Evolutionary conservation across 2,888 invertebrate species (phyloP).

Genomic region (Colostygia pectinataria): DNA sequence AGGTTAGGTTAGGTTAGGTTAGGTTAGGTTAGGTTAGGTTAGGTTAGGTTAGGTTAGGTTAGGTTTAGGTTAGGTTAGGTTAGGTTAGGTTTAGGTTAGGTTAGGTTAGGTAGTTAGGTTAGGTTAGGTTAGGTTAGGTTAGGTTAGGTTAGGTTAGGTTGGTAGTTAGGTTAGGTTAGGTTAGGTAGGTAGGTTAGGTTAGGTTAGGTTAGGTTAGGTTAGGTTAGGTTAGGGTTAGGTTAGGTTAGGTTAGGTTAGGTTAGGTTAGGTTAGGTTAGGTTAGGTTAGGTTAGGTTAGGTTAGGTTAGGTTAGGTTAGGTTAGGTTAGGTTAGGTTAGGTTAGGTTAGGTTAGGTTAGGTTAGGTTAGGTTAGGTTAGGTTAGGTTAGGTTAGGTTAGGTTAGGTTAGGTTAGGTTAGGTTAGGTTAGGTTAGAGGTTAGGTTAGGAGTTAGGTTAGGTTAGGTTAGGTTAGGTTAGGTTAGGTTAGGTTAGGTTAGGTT

Average conservation of each 20-base stretch:
- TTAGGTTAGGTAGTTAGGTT: conserved; percentile 17
- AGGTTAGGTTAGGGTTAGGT: conserved; percentile 28
- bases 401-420: conserved; percentile 30
- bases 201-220: conserved; percentile 30
- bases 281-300: conserved; percentile 36
- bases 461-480: conserved; percentile 30
- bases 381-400: conserved; percentile 25
- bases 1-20: conserved; percentile 9
- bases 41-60: conserved; percentile 12
- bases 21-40: conserved; percentile 11
- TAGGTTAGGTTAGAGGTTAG: conserved; percentile 25
- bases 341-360: conserved; percentile 31
- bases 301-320: conserved; percentile 34
- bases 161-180: conserved; percentile 17
- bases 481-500: conserved; percentile 31
- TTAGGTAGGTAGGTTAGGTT: conserved; percentile 3
- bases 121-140: conserved; percentile 16
- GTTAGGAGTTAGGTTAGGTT: conserved; percentile 22
- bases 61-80: conserved; percentile 19
- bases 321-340: conserved; percentile 30
- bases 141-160: conserved; percentile 18
- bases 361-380: conserved; percentile 31
- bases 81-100: conserved; percentile 10
- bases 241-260: conserved; percentile 23
- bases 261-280: conserved; percentile 35